phyloP scores from a whole-genome alignment of 2,888 invertebrate species.

The Globia sparganii region DNA sequence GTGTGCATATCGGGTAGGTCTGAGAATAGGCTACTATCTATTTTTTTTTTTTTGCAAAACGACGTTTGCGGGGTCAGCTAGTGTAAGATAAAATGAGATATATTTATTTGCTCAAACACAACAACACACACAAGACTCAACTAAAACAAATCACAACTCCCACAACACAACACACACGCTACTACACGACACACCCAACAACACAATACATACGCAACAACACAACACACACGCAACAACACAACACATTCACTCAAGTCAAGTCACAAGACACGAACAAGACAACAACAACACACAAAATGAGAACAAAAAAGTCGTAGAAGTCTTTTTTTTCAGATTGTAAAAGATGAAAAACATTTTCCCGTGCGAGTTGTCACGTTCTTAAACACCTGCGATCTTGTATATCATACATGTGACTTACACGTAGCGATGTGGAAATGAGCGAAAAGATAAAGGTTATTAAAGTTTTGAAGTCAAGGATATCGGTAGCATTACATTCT shows the following conservation, averaged over 20 bases:
- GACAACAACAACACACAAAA: neutral
- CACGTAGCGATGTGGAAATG: slow-evolving; percentile 50
- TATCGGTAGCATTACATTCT: slow-evolving; percentile 28
- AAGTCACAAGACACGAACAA: neutral
- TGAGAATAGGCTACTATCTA: too few species aligned
- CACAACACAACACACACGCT: too few species aligned
- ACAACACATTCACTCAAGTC: neutral
- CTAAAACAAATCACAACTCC: too few species aligned
- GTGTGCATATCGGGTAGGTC: too few species aligned
- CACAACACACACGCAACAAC: too few species aligned
- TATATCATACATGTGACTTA: slow-evolving; percentile 30
- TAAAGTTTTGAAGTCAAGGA: slow-evolving; percentile 31
- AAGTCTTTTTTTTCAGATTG: neutral
- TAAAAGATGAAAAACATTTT: neutral
- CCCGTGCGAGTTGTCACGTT: slow-evolving; percentile 34
- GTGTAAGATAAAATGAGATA: too few species aligned
- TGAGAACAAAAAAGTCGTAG: neutral
- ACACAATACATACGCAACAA: too few species aligned
- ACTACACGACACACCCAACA: too few species aligned
- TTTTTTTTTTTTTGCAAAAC: too few species aligned
- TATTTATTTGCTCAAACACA: too few species aligned
- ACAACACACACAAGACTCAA: too few species aligned
- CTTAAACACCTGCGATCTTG: slow-evolving; percentile 39
- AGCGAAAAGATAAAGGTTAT: slow-evolving; percentile 55
- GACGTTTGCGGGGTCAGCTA: too few species aligned